Evolutionary conservation across 1,140 invertebrate species (phyloP).

Genomic region (Saccostrea echinata): DNA sequence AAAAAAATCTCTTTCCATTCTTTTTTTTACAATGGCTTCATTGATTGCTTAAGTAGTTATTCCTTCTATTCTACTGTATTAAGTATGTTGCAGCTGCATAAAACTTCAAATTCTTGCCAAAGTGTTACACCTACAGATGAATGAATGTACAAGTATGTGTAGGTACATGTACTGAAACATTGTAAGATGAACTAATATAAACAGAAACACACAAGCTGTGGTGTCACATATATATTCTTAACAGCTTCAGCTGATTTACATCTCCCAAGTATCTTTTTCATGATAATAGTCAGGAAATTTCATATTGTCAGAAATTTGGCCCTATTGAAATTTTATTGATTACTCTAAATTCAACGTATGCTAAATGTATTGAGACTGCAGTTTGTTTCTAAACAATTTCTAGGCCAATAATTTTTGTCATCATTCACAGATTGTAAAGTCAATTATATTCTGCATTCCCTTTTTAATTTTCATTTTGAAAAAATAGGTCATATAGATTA

Average conservation of each 20-base stretch:
- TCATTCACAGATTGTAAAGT: neutral
- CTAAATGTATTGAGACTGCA: neutral
- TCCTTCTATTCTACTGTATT: neutral
- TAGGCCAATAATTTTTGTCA: neutral
- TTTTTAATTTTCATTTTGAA: neutral
- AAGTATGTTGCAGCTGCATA: neutral
- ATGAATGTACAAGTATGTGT: neutral
- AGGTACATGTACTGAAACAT: neutral
- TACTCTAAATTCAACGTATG: neutral
- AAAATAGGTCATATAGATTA: neutral
- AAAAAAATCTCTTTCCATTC: too few species aligned
- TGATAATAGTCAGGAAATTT: neutral
- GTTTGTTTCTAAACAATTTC: neutral
- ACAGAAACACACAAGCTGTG: neutral
- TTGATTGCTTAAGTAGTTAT: neutral
- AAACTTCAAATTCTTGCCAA: neutral
- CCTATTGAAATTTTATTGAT: slow-evolving; percentile 15
- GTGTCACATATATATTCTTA: neutral
- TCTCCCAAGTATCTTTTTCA: neutral
- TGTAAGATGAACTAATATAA: neutral
- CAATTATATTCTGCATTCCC: neutral
- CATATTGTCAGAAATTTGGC: neutral
- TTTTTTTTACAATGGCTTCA: neutral
- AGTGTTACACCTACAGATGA: slow-evolving; percentile 21
- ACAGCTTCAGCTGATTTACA: neutral